Evolutionary conservation across 2,888 invertebrate species (phyloP), one percentile per base, ranked within the genome.

Genomic region (Nemotelus nigrinus): DNA sequence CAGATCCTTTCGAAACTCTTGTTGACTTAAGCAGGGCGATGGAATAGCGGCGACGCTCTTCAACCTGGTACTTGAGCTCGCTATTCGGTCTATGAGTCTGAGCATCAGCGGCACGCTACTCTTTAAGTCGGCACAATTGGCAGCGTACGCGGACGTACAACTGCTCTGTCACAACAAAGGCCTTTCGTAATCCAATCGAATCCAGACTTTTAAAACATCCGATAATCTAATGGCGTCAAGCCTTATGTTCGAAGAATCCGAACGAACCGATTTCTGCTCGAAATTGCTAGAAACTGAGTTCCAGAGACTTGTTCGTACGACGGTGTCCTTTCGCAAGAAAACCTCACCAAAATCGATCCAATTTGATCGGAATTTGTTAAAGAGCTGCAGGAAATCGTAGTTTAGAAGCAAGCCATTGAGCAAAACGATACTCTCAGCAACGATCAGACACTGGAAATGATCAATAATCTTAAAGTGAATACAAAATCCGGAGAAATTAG

Each of bases 161-260:
- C 89, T 99, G 80, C 93, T 97, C 91, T 96, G 96, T 83, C 92
- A 92, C 81, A 93, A 93, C 80, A 92, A 92, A 83, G 90, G 91
- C 41, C 89, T 91, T 74, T 91, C 91, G 78, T 91, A 90, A 75
- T 89, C 90, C 2, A 90, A 90, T 81, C 91, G 91, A 82, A 90
- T 90, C 78, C 85, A 89, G 70, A 84, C 85, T 80, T 82, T 84
- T 80, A 86, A 85, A 81, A 83, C 82, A 48, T 83, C 82, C 50
- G 91, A 92, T 78, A 93, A 93, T 83, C 88, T 92, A 57, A 93
- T 93, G 92, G 90, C 90, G 3, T 92, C 92, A 4, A 93, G 93
- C 77, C 90, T 93, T 87, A 92, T 93, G 82, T 93, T 93, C 0
- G 94, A 94, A 83, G 94, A 94, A 82, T 91, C 91, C 82, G 93